phyloP scores from a whole-genome alignment of 2,888 invertebrate genomes.

The Acanthopleura granulata region DNA sequence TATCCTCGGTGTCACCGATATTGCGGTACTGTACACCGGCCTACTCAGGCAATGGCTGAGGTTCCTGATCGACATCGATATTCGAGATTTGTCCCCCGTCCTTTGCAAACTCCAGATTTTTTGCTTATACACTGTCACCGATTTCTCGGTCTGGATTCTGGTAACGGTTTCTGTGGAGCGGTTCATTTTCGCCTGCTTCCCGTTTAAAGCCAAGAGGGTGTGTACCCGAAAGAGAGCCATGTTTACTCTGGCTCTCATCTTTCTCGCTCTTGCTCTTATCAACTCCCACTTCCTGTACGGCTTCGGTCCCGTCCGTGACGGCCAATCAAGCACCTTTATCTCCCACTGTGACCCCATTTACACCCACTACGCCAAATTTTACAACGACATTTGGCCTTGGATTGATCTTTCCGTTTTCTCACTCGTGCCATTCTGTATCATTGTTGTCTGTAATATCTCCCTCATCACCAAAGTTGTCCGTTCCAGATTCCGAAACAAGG shows the following conservation, averaged over 20 bases:
- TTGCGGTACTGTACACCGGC: conserved; percentile 50
- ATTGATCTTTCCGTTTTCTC: conserved; percentile 54
- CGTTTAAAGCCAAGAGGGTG: conserved; percentile 40
- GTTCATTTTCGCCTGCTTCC: conserved; percentile 50
- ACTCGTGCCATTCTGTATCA: conserved; percentile 48
- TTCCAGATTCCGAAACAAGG: conserved; percentile 28
- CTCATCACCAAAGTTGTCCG: conserved; percentile 45
- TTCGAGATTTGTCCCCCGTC: conserved; percentile 35
- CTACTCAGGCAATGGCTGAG: conserved; percentile 48
- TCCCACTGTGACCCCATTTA: conserved; percentile 29
- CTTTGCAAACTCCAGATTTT: conserved; percentile 49
- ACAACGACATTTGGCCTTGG: conserved; percentile 50
- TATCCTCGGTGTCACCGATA: conserved; percentile 46
- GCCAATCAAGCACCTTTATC: not conserved
- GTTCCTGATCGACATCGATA: conserved; percentile 35
- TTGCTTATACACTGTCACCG: conserved; percentile 49
- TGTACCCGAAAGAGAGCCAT: conserved; percentile 40
- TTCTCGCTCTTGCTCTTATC: conserved; percentile 33
- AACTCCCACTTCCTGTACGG: conserved; percentile 52
- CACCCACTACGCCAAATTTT: conserved; percentile 36
- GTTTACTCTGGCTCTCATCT: conserved; percentile 30
- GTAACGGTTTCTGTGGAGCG: conserved; percentile 58
- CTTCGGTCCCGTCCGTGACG: conserved; percentile 23
- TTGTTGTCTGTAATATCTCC: conserved; percentile 48
- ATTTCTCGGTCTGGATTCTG: conserved; percentile 59